phyloP scores from a whole-genome alignment of 2,113 vertebrate species.

The Neopipo cinnamomea region DNA sequence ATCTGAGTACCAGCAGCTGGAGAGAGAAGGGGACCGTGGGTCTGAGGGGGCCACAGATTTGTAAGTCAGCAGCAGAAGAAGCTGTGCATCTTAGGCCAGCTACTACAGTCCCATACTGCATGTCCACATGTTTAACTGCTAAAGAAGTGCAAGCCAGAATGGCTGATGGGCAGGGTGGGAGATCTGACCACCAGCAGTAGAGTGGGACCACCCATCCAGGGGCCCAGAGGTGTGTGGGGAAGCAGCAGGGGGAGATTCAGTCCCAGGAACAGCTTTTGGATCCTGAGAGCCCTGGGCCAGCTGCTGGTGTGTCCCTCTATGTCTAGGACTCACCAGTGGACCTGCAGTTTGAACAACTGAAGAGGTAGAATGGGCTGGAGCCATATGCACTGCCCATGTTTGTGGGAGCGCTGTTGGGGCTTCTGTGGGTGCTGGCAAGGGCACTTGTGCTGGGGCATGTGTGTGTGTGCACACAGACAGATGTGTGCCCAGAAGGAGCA shows the following conservation, averaged over 20 bases:
- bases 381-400: not conserved
- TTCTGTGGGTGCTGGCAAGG: not conserved
- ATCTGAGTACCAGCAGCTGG: not conserved
- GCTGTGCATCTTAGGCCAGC: not conserved
- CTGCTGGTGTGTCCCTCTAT: not conserved
- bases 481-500: not conserved
- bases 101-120: not conserved
- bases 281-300: not conserved
- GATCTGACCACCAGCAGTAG: not conserved
- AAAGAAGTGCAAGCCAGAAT: not conserved
- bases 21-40: not conserved
- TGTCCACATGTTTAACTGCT: not conserved
- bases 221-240: not conserved
- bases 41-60: not conserved
- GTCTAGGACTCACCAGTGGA: not conserved
- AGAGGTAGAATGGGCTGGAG: not conserved
- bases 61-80: not conserved
- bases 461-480: no score
- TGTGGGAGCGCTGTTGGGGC: not conserved
- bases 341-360: not conserved
- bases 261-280: not conserved
- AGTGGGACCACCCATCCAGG: not conserved
- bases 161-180: rapidly evolving
- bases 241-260: not conserved
- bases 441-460: not conserved